These are phyloP conservation scores for Amiota minor DNA, from an alignment of 2,888 invertebrate genomes.

Conservation along the genomic window DNA sequence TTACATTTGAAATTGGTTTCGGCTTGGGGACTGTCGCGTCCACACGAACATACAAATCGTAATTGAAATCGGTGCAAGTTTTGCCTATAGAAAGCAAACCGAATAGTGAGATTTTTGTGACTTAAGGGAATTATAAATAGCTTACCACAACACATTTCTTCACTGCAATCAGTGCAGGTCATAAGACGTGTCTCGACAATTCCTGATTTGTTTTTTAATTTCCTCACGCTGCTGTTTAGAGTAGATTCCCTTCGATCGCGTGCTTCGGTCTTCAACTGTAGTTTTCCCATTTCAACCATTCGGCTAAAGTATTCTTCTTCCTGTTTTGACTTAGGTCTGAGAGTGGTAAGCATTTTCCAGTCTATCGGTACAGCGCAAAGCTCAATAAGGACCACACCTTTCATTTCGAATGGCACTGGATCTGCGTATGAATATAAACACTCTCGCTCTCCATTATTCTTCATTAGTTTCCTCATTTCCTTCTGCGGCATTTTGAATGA, in stretches of 20 bases:
- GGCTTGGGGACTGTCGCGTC: conserved; percentile 69
- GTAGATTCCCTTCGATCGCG: conserved; percentile 81
- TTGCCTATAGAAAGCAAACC: conserved; percentile 36
- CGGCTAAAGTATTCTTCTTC: conserved; percentile 93
- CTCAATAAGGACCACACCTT: conserved; percentile 75
- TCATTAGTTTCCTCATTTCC: conserved; percentile 77
- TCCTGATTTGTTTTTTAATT: conserved; percentile 87
- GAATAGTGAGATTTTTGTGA: too few relatives aligned
- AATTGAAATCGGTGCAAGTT: conserved; percentile 72
- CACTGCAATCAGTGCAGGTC: conserved; percentile 86
- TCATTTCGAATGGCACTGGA: conserved; percentile 89
- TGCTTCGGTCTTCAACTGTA: conserved; percentile 82
- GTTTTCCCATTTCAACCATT: conserved; percentile 86
- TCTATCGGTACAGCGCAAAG: conserved; percentile 89
- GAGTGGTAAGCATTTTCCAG: conserved; percentile 93
- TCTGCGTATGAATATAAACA: conserved; percentile 76
- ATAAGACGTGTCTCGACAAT: conserved; percentile 84
- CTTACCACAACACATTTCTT: conserved; percentile 86
- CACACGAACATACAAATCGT: conserved; percentile 71
- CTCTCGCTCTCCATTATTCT: conserved; percentile 70
- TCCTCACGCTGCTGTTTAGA: conserved; percentile 80
- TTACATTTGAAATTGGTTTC: conserved; percentile 58
- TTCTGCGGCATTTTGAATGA: conserved; percentile 84
- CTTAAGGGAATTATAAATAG: neutral
- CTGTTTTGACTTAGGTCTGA: conserved; percentile 85